phyloP scores from a whole-genome alignment of 2,113 vertebrate species.

The Chitala chitala region DNA sequence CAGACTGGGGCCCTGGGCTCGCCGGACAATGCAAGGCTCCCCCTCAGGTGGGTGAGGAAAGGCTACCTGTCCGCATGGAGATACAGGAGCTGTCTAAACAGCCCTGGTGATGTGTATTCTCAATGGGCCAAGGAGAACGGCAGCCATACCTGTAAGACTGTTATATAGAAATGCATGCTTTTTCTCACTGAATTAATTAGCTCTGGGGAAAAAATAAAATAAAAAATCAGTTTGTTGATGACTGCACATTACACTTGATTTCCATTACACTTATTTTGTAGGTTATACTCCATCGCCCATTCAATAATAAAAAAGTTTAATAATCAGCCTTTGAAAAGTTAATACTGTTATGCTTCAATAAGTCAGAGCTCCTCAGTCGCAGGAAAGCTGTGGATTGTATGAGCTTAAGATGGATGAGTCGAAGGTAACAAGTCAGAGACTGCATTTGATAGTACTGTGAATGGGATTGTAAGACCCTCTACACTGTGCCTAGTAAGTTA shows the following conservation, averaged over 20 bases:
- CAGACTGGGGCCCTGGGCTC: not conserved
- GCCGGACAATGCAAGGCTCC: not conserved
- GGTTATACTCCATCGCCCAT: not conserved
- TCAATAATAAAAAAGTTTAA: not conserved
- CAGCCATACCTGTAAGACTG: not conserved
- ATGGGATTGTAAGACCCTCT: no score
- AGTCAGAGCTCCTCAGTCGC: not conserved
- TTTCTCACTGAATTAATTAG: no score
- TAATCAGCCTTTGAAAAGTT: not conserved
- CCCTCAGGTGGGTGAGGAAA: not conserved
- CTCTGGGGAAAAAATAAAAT: no score
- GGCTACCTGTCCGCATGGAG: not conserved
- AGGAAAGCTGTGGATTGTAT: not conserved
- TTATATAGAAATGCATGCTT: not conserved
- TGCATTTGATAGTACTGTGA: no score
- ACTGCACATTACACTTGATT: conserved; percentile 3
- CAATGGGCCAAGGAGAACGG: no score
- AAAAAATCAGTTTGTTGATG: not conserved
- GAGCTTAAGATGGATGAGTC: no score
- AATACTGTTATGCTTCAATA: not conserved
- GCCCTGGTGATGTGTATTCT: not conserved
- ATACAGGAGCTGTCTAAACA: not conserved
- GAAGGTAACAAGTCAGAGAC: no score
- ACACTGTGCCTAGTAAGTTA: no score
- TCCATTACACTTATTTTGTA: not conserved